phyloP scores from a whole-genome alignment of 2,797 vertebrate genomes.

The Chrosomus eos region DNA sequence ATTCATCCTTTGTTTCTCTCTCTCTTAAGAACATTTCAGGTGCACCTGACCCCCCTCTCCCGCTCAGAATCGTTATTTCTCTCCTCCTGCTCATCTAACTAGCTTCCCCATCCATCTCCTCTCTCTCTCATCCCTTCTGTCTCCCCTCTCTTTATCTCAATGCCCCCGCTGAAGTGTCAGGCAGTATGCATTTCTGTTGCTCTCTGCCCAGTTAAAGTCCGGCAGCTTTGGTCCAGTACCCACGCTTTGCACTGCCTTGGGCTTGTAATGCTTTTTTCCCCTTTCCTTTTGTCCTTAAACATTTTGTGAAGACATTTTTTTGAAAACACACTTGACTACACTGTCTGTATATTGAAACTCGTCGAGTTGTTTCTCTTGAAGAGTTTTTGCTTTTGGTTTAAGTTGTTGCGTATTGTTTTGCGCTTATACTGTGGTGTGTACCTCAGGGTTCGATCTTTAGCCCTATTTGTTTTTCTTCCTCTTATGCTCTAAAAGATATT shows the following conservation, averaged over 20 bases:
- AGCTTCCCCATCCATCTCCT: constrained; percentile 62
- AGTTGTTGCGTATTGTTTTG: neutral
- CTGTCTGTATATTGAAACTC: neutral
- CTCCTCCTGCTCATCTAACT: constrained; percentile 62
- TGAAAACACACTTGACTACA: neutral
- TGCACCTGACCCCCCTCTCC: constrained; percentile 35
- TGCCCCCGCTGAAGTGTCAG: constrained; percentile 33
- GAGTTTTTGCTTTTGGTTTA: neutral
- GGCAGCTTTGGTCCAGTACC: constrained; percentile 22
- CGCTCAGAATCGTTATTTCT: constrained; percentile 68
- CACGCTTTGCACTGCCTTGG: constrained; percentile 15
- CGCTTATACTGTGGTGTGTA: neutral
- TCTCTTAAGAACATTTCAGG: constrained; percentile 24
- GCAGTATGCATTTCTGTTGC: constrained; percentile 17
- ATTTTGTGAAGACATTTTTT: neutral
- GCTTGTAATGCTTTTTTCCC: neutral
- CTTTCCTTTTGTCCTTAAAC: constrained; percentile 29
- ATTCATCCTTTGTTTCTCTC: constrained; percentile 45
- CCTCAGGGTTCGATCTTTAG: constrained; percentile 15
- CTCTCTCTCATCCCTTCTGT: constrained; percentile 62
- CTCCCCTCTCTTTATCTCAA: constrained; percentile 39
- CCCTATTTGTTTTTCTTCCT: constrained; percentile 8
- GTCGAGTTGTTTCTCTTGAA: neutral
- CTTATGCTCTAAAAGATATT: neutral
- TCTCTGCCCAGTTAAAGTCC: constrained; percentile 12